Percentiles rank a stretch among this genome's conserved stretches.
Conservation (phyloP, 2,888 invertebrate genomes). For the Synanthedon vespiformis region DNA sequence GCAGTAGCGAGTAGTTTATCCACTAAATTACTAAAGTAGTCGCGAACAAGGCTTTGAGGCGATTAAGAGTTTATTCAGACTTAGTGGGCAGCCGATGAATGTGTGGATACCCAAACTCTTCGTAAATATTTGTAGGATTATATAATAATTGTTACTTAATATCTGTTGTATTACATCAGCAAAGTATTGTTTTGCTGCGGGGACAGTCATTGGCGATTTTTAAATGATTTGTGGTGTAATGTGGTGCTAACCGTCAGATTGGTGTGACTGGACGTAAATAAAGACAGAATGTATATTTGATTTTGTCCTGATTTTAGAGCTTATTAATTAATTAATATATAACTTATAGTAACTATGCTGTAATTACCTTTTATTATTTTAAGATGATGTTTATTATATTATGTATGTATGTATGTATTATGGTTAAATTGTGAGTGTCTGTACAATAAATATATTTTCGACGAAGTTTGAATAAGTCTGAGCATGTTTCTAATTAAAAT, state of each 20-base stretch:
- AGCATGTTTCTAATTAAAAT: no score
- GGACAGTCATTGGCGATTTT: slow-evolving; percentile 39
- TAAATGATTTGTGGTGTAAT: slow-evolving; percentile 36
- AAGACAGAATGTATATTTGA: slow-evolving; percentile 54
- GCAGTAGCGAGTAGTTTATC: no score
- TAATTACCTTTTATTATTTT: slow-evolving; percentile 64
- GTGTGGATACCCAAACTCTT: no score
- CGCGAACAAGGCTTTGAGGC: no score
- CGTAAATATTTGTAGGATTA: neutral
- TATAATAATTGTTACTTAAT: neutral
- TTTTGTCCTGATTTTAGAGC: slow-evolving; percentile 68
- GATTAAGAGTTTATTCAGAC: no score
- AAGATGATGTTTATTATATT: slow-evolving; percentile 37
- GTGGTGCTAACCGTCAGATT: slow-evolving; percentile 62
- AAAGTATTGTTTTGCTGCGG: slow-evolving; percentile 12
- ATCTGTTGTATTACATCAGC: neutral
- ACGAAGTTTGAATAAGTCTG: no score
- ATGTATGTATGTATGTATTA: neutral
- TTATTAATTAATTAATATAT: slow-evolving; percentile 57
- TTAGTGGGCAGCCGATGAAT: no score
- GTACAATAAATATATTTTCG: no score
- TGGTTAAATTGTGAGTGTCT: no score
- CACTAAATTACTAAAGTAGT: no score
- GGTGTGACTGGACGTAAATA: slow-evolving; percentile 42
- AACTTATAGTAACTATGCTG: slow-evolving; percentile 55